Evolutionary conservation across 2,797 vertebrate genomes (phyloP), one percentile per base, ranked within the genome.

Genomic region (Characodon lateralis): DNA sequence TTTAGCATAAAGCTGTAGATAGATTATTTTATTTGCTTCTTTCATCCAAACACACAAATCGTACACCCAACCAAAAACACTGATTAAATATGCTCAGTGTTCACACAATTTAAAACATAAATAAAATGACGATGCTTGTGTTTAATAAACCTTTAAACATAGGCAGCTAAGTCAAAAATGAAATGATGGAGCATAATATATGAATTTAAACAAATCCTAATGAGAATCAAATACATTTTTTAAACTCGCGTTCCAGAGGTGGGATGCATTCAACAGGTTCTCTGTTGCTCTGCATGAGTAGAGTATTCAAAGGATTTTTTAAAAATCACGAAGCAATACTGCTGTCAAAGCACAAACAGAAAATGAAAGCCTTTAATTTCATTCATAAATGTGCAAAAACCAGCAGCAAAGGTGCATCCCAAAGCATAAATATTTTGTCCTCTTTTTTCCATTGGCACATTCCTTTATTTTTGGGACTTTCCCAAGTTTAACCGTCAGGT

Each of bases 21-120:
- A 46, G 43, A 7, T 46, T 16, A n/a, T 83, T 90, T 89, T 88
- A 87, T 89, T 87, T 85, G 74, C 41, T 80, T 56, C 31, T 58
- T 73, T 78, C 51, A 82, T 48, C 73, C 50, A 79, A 55, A 79
- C 53, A 80, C 79, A 82, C 71, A 0, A 26, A 26, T 72, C 76
- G 77, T 50, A 76, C 84, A 78, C 50, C 59, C 80, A 69, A 12
- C 31, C 56, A 77, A 61, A 83, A 78, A 79, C 18, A 66, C 50
- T 83, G 50, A 48, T 61, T 16, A 90, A 77, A 78, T 72, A 68
- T 51, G 0, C 1, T 53, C 68, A 51, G 76, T 78, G 88, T 87
- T 87, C 74, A 86, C 53, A 65, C 80, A 43, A n/a, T 35, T 87
- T 86, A 87, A 89, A 89, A 89, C 89, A 6, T 24, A 41, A 4